Evolutionary conservation across 2,888 invertebrate species (phyloP), one percentile per base, ranked within the genome.

Genomic region (Prosapia bicincta): DNA sequence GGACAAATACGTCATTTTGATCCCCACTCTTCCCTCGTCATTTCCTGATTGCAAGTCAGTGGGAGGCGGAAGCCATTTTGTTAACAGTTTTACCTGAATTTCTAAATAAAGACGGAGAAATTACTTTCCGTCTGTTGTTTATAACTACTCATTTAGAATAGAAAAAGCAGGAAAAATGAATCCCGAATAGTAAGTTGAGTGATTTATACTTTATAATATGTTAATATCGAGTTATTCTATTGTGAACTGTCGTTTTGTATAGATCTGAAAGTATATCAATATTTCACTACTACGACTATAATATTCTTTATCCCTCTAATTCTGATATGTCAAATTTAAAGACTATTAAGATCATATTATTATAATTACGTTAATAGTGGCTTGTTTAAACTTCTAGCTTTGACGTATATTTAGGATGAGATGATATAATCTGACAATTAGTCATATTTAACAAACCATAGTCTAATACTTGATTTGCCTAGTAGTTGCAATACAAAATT

Each of bases 111-210:
- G 69, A 69, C 66, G 69, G 74, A 68, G 26, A 54, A 30, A 38
- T n/a, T 54, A 26, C 25, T 43, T 74, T 74, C 69, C 69, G 68
- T 74, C 73, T 25, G 38, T 67, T 43, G 68, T 74, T 74, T 43
- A 68, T 69, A 74, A 23, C 68, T 69, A 65, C 54, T 32, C 30
- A 54, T 75, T 20, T 28, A 71, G 65, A 65, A 28, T 66, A 71
- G 66, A 65, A 71, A 26, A 70, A 69, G 25, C 66, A 32, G 38
- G 71, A 87, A 86, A 83, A 83, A 92, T 93, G 92, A 92, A 92
- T 90, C 93, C 93, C 83, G 93, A 93, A 90, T 93, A 93, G 93
- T 93, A 87, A 93, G 93, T 91, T 54, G 20, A 54, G 3, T 6
- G 20, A 20, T 54, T 10, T 54, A 10, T 9, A 20, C 13, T 20